Percentiles rank a stretch among this genome's conserved stretches.
Evolutionary conservation across 53 echinoderm and acorn worm species (phyloP).

Genomic region (Henricia sp.): DNA sequence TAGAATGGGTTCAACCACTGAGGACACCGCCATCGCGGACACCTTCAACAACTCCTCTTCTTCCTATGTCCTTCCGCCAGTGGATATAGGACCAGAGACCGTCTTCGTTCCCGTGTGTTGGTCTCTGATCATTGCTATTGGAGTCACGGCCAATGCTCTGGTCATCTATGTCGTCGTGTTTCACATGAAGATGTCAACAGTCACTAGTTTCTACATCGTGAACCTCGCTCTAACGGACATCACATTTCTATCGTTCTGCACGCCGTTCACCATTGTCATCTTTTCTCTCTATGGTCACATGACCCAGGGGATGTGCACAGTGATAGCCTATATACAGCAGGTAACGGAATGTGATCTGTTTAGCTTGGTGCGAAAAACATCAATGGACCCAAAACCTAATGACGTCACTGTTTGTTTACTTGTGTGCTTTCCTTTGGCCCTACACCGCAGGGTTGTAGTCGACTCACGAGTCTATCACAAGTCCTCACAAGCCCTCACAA

Average conservation of each 20-base stretch:
- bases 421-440: too few relatives aligned
- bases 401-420: too few relatives aligned
- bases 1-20: too few relatives aligned
- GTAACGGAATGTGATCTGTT: too few relatives aligned
- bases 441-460: too few relatives aligned
- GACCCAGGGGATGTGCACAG: constrained; percentile 34
- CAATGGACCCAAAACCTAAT: too few relatives aligned
- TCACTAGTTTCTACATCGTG: constrained; percentile 93
- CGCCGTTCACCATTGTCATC: constrained; percentile 68
- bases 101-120: constrained; percentile 82
- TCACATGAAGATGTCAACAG: constrained; percentile 88
- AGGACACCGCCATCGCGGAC: not conserved
- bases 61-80: not conserved
- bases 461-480: too few relatives aligned
- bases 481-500: too few relatives aligned
- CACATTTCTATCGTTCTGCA: constrained; percentile 82
- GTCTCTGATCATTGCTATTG: constrained; percentile 73
- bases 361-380: too few relatives aligned
- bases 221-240: constrained; percentile 95
- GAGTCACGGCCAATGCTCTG: constrained; percentile 81
- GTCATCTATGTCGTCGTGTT: constrained; percentile 88
- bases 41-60: not conserved
- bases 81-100: constrained; percentile 14
- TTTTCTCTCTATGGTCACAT: not conserved
- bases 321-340: constrained; percentile 40